These are phyloP conservation scores for Mesoclemmys tuberculata DNA, from an alignment of 2,113 vertebrate species.

Conservation along the genomic window DNA sequence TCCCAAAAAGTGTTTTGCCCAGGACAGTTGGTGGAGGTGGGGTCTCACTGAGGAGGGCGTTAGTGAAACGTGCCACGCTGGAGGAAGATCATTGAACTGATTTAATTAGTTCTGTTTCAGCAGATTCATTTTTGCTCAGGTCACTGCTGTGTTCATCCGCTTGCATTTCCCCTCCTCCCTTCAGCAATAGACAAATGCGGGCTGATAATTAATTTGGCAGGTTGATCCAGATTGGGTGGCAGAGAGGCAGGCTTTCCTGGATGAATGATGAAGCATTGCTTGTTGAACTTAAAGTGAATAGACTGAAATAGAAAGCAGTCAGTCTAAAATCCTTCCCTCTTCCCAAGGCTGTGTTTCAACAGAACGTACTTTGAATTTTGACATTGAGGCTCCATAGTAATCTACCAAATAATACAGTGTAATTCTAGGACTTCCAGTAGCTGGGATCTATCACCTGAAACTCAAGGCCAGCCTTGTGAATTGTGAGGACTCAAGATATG, in stretches of 20 bases:
- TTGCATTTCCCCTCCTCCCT: background rate
- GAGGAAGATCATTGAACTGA: slow-evolving; percentile 47
- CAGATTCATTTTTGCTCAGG: slow-evolving; percentile 51
- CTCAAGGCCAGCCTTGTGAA: background rate
- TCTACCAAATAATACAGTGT: background rate
- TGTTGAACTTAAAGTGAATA: slow-evolving; percentile 57
- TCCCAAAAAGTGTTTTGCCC: accelerated
- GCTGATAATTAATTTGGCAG: slow-evolving; percentile 73
- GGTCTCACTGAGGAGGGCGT: slow-evolving; percentile 7
- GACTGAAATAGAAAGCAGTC: slow-evolving; percentile 73
- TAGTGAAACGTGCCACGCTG: background rate
- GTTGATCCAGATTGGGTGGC: slow-evolving; percentile 66
- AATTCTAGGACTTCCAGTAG: slow-evolving; percentile 23
- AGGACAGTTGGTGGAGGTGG: slow-evolving; percentile 25
- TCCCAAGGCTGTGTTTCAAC: slow-evolving; percentile 61
- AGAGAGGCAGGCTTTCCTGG: slow-evolving; percentile 44
- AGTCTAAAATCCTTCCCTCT: slow-evolving; percentile 42
- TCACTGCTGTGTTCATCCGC: slow-evolving; percentile 47
- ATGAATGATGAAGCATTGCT: slow-evolving; percentile 45
- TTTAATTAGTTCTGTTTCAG: slow-evolving; percentile 64
- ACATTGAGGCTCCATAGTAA: slow-evolving; percentile 57
- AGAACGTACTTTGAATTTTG: slow-evolving; percentile 64
- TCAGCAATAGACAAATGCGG: slow-evolving; percentile 42
- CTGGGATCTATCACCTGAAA: slow-evolving; percentile 22
- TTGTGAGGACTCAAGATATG: slow-evolving; percentile 6